These are phyloP conservation scores for Eulemur rufifrons DNA, from an alignment of 2,113 vertebrate species.

Conservation along the genomic window DNA sequence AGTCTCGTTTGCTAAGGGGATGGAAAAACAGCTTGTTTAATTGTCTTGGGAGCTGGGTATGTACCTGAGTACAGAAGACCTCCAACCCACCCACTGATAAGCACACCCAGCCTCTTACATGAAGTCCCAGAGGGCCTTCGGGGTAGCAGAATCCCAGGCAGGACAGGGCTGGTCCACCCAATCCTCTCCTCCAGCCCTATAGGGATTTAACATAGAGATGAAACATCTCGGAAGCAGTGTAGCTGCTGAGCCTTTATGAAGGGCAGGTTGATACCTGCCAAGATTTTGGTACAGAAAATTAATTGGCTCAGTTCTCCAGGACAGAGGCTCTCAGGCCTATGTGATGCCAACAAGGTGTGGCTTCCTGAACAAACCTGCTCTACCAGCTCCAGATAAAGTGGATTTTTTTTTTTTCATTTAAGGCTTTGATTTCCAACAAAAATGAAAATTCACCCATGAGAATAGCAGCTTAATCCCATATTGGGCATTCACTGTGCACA, in stretches of 20 bases:
- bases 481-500: neutral
- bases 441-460: neutral
- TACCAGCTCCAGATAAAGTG: constrained; percentile 34
- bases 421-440: constrained; percentile 14
- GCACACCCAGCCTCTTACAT: neutral
- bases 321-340: neutral
- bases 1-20: neutral
- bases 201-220: neutral
- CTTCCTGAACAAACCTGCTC: constrained; percentile 52
- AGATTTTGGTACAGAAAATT: neutral
- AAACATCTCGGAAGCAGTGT: neutral
- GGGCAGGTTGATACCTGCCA: constrained; percentile 45
- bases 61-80: neutral
- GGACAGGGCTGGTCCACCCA: neutral
- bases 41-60: neutral
- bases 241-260: neutral
- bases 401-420: constrained; percentile 4
- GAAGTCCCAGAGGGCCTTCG: neutral
- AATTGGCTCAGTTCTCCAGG: constrained; percentile 36
- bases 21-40: neutral
- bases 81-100: neutral
- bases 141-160: neutral
- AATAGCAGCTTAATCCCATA: neutral
- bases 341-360: neutral
- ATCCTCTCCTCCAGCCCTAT: neutral